phyloP scores from a whole-genome alignment of 2,797 vertebrate species.

The Fringilla coelebs region DNA sequence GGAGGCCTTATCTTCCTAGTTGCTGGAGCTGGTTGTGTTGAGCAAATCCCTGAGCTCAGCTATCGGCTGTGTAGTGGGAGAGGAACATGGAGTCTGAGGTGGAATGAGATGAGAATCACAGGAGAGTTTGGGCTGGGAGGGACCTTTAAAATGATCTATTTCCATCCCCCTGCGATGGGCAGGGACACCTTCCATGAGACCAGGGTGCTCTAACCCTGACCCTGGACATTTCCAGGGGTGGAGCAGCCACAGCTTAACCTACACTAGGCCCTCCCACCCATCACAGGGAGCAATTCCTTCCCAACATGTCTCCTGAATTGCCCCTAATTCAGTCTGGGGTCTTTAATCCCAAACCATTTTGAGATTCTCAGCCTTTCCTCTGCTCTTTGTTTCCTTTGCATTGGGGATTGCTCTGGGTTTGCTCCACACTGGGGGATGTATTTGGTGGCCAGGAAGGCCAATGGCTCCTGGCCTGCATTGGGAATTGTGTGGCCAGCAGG shows the following conservation, averaged over 20 bases:
- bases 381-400: fast-evolving
- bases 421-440: fast-evolving
- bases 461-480: too few relatives aligned
- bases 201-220: not conserved
- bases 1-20: fast-evolving
- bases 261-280: not conserved
- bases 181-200: not conserved
- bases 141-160: not conserved
- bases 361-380: not conserved
- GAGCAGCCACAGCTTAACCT: not conserved
- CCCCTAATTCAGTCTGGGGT: not conserved
- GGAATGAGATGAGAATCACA: not conserved
- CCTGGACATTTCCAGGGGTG: not conserved
- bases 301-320: not conserved
- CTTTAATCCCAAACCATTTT: not conserved
- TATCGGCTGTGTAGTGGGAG: not conserved
- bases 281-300: not conserved
- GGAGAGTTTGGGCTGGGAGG: not conserved
- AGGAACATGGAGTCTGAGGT: not conserved
- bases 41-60: not conserved
- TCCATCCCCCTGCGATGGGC: not conserved
- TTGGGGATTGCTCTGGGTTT: fast-evolving
- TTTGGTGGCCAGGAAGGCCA: not conserved
- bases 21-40: not conserved
- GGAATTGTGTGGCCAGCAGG: too few relatives aligned